A percentile compares a stretch with the other conserved stretches of the same genome.
phyloP scores from a whole-genome alignment of 2,888 invertebrate genomes.

The Scrobipalpa costella region DNA sequence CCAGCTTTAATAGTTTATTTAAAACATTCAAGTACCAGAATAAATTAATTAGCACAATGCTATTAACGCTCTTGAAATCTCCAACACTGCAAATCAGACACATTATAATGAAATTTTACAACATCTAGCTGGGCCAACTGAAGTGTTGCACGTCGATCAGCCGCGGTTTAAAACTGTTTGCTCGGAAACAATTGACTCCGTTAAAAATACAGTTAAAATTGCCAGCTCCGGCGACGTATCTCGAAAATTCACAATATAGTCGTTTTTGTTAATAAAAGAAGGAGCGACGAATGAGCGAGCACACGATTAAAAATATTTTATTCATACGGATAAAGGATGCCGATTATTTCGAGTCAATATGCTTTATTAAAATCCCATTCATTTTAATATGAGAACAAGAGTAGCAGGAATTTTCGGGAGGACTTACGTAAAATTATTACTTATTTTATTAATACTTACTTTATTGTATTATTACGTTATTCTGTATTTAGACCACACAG shows the following conservation, averaged over 20 bases:
- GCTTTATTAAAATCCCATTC: slow-evolving; percentile 5
- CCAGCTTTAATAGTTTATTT: no score
- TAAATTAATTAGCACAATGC: no score
- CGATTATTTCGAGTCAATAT: neutral
- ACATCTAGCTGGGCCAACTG: neutral
- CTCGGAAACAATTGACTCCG: slow-evolving; percentile 11
- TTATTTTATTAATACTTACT: no score
- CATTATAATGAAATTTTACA: neutral
- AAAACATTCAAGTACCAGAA: no score
- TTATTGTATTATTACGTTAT: no score
- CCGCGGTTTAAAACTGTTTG: slow-evolving; percentile 17
- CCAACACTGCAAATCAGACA: no score
- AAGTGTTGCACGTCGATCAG: slow-evolving; percentile 1
- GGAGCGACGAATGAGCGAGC: no score
- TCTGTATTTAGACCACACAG: no score
- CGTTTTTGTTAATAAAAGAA: slow-evolving; percentile 1
- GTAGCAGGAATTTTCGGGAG: neutral
- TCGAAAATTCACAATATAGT: slow-evolving; percentile 3
- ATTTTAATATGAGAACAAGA: neutral
- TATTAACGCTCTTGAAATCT: no score
- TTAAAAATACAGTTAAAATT: slow-evolving; percentile 6
- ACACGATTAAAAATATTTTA: slow-evolving; percentile 8
- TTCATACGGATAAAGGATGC: slow-evolving; percentile 4
- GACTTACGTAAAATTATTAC: no score
- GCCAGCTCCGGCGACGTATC: slow-evolving; percentile 3